These are phyloP conservation scores for Archivesica marissinica DNA, from an alignment of 1,140 invertebrate genomes.

Conservation along the genomic window DNA sequence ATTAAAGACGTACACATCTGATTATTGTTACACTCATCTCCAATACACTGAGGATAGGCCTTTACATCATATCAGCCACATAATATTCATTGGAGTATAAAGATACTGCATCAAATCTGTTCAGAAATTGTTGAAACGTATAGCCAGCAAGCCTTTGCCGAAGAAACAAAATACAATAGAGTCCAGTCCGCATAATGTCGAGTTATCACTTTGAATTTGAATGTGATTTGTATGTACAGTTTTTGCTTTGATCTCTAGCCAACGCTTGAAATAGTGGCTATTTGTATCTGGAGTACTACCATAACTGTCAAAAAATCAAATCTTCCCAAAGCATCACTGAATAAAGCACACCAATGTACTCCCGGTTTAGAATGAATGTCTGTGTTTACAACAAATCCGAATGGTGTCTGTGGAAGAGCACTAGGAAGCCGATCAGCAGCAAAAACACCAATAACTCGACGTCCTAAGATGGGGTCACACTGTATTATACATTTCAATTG, in stretches of 20 bases:
- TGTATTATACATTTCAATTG: no score
- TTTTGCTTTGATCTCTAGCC: not conserved
- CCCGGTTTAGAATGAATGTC: no score
- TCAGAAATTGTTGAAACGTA: not conserved
- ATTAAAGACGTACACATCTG: no score
- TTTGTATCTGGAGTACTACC: slow-evolving; percentile 31
- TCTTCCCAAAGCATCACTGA: not conserved
- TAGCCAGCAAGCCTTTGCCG: slow-evolving; percentile 10
- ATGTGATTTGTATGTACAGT: not conserved
- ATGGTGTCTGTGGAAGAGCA: not conserved
- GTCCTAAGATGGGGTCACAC: no score
- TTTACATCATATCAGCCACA: slow-evolving; percentile 5
- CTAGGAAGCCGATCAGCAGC: no score
- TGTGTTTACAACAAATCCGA: no score
- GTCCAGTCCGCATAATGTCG: slow-evolving; percentile 20
- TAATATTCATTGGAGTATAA: not conserved
- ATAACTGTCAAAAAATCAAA: slow-evolving; percentile 56
- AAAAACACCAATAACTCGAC: no score
- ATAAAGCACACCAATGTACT: no score
- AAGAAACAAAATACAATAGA: slow-evolving; percentile 45
- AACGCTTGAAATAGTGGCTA: slow-evolving; percentile 23
- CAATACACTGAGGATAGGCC: not conserved
- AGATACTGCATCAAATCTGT: not conserved
- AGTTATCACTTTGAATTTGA: slow-evolving; percentile 31
- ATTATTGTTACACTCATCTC: not conserved